Base-by-base conservation (phyloP, 1,140 invertebrate species). In the Pissodes strobi region DNA sequence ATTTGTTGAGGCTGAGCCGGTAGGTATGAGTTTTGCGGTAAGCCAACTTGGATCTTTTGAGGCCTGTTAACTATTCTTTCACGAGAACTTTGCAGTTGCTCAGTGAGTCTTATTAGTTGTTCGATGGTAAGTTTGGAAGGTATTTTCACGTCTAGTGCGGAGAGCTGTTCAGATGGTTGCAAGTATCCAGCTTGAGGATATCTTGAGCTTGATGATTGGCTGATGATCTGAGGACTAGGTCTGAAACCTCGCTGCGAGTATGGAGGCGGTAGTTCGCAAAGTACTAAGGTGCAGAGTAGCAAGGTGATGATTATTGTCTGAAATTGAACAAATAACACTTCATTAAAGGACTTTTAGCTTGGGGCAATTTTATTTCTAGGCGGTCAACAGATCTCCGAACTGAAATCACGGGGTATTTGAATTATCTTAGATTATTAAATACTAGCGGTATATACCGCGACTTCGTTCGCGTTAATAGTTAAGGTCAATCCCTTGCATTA, bases 51-150 rank as follows among this genome's bases (percentile, higher is more conserved):
- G 19, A 48, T 34, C 6, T 22, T 48, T 22, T 61, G 58, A 2
- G 43, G 19, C 12, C 18, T 23, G 13, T 56, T 56, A 5, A 43
- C 27, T 2, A 53, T 18, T 23, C 19, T 41, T 15, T 43, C 3
- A 5, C 23, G 48, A 4, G 48, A 56, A 48, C 23, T 38, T 22
- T 65, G 63, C 8, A 65, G 18, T 25, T 59, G 30, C 21, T 65
- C 63, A 10, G 63, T 65, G 6, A 65, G 27, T 13, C 55, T 8
- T 18, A 65, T 65, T 1, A 65, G 63, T 43, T 65, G 55, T n/a
- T 65, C 63, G 10, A 65, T 65, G 10, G 63, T 65, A 30, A 65
- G 22, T 53, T 41, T 58, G 2, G 55, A 25, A 12, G 63, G 63
- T 12, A 65, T 18, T 23, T 52, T 43, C 13, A 65, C 34, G 23